phyloP scores from a whole-genome alignment of 2,888 invertebrate species.

The Metallyticus violacea region DNA sequence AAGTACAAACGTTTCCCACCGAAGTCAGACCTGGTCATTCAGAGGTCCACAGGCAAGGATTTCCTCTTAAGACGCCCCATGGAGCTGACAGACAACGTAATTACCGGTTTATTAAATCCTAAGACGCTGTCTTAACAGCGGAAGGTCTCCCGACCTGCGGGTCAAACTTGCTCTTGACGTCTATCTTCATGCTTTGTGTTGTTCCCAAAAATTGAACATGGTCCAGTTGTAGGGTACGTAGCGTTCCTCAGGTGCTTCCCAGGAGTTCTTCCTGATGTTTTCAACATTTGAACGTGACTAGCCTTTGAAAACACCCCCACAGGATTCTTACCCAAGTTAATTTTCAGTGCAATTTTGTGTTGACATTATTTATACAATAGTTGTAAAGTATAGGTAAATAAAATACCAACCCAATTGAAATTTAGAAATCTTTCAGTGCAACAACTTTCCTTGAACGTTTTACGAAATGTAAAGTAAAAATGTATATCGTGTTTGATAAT shows the following conservation, averaged over 20 bases:
- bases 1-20: background rate
- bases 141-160: background rate
- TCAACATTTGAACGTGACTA: background rate
- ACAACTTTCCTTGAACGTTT: too few species aligned
- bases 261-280: too few species aligned
- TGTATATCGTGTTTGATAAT: too few species aligned
- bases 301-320: background rate
- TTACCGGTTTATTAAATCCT: slow-evolving; percentile 27
- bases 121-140: background rate
- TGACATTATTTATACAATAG: too few species aligned
- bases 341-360: too few species aligned
- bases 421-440: too few species aligned
- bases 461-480: too few species aligned
- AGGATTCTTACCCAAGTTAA: too few species aligned
- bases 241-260: background rate
- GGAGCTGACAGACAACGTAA: slow-evolving; percentile 22
- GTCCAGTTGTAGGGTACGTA: background rate
- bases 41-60: background rate
- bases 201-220: background rate
- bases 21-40: background rate
- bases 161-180: background rate
- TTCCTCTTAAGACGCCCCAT: slow-evolving; percentile 2
- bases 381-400: too few species aligned
- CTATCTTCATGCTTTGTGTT: background rate
- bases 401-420: too few species aligned